Conservation (phyloP, 2,888 invertebrate species). For the Megamerina dolium region DNA sequence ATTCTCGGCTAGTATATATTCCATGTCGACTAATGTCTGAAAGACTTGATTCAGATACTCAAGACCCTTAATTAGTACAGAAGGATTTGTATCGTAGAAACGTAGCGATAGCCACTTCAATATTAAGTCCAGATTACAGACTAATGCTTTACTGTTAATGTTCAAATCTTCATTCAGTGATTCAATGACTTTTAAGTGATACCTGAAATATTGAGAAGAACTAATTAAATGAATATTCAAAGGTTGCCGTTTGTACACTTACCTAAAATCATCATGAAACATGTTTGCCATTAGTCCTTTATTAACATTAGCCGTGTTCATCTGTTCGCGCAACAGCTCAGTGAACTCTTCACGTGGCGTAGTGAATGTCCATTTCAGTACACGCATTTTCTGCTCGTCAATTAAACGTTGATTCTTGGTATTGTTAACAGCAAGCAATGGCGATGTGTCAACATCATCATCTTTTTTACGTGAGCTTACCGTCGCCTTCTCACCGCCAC, state of each 20-base stretch:
- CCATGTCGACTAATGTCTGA: conserved; percentile 67
- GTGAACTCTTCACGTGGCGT: conserved; percentile 91
- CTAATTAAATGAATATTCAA: neutral
- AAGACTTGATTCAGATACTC: conserved; percentile 86
- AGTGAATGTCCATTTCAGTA: conserved; percentile 92
- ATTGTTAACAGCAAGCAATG: conserved; percentile 73
- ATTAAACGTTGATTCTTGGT: conserved; percentile 87
- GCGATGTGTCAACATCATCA: conserved; percentile 77
- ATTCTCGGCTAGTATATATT: conserved; percentile 81
- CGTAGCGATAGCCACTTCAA: conserved; percentile 94
- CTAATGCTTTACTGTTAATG: conserved; percentile 70
- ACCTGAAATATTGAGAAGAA: conserved; percentile 53
- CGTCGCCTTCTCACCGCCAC: conserved; percentile 34
- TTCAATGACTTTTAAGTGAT: conserved; percentile 93
- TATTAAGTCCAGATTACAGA: conserved; percentile 88
- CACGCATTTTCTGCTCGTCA: conserved; percentile 90
- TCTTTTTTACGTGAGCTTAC: conserved; percentile 64
- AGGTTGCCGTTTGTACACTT: conserved; percentile 16
- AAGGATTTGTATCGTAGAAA: conserved; percentile 98
- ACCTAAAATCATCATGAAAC: conserved; percentile 91
- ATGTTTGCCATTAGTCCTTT: conserved; percentile 81
- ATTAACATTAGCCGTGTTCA: conserved; percentile 82
- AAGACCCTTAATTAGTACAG: conserved; percentile 89
- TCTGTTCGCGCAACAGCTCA: conserved; percentile 83
- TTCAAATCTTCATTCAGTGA: conserved; percentile 76